Evolutionary conservation across 2,113 vertebrate genomes (phyloP).

Genomic region (Myxocyprinus asiaticus): DNA sequence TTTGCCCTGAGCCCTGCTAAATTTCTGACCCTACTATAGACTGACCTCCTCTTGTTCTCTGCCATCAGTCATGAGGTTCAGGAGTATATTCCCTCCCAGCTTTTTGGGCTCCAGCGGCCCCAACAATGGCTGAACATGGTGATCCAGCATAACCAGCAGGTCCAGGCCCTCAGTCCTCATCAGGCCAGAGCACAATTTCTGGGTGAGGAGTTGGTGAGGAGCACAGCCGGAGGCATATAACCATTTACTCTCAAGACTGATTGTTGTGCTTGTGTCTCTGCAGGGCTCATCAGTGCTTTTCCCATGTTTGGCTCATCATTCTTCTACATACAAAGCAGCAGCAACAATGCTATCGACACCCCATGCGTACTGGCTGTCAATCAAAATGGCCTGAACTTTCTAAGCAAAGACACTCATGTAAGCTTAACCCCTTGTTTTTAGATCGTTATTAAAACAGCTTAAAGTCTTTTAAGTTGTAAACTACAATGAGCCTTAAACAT

Average conservation of each 20-base stretch:
- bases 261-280: constrained; percentile 14
- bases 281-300: constrained; percentile 90
- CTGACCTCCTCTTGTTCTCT: constrained; percentile 5
- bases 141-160: constrained; percentile 86
- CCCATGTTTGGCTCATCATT: constrained; percentile 96
- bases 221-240: not conserved
- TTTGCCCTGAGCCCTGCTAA: no score
- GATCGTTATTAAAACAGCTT: not conserved
- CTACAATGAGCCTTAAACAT: no score
- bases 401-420: constrained; percentile 92
- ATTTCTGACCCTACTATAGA: no score
- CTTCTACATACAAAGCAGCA: constrained; percentile 96
- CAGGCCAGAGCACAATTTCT: constrained; percentile 94
- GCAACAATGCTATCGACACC: constrained; percentile 77
- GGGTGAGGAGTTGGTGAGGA: constrained; percentile 72
- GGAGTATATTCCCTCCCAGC: constrained; percentile 85
- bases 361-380: constrained; percentile 94
- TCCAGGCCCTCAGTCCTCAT: constrained; percentile 87
- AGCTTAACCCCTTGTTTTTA: constrained; percentile 53
- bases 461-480: no score
- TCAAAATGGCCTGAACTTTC: constrained; percentile 92
- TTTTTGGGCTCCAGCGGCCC: constrained; percentile 76
- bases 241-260: not conserved
- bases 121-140: constrained; percentile 87
- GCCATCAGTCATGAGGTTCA: constrained; percentile 82